Evolutionary conservation across 2,797 vertebrate species (phyloP), one percentile per base, ranked within the genome.

Genomic region (Darevskia nairensis): DNA sequence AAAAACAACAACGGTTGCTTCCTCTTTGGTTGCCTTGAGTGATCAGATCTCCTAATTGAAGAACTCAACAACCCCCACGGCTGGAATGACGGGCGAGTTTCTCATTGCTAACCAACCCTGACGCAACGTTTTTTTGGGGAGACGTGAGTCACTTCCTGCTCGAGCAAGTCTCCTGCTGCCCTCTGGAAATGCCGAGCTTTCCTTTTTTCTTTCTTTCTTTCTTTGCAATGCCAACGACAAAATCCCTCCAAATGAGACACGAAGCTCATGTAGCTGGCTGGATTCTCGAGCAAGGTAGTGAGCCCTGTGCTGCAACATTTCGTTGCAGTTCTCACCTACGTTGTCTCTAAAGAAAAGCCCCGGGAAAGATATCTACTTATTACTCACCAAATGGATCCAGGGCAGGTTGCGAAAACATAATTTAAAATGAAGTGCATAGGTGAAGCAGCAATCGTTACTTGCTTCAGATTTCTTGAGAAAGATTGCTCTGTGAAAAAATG

Each of bases 111-210:
- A 6, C 19, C 21, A 9, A 27, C 61, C 10, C 2, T 29, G 23
- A 23, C 46, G 1, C 29, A 46, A 61, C 2, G 0, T 27, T 13
- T 2, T 64, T 55, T 55, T 55, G 1, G 4, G 32, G 10, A 68
- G 46, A 27, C 41, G 4, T 80, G 88, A 85, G 6, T 85, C 88
- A 68, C 27, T 85, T 80, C 82, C 83, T 75, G 66, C 29, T 6
- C 44, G 13, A 46, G 44, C 29, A 55, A 23, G 2, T 19, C 21
- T 69, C 61, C 61, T 29, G 64, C 44, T 39, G 6, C 23, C 0
- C 72, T 69, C 10, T n/a, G 21, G 27, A 9, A 69, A 23, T 6
- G 1, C 21, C 2, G 7, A 23, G 61, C 21, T 64, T 64, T 64
- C 61, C 50, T 55, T 1, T 55, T 50, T 1, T 13, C 3, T 4